Evolutionary conservation across 2,888 invertebrate genomes (phyloP).

Genomic region (Nomada hirtipes): DNA sequence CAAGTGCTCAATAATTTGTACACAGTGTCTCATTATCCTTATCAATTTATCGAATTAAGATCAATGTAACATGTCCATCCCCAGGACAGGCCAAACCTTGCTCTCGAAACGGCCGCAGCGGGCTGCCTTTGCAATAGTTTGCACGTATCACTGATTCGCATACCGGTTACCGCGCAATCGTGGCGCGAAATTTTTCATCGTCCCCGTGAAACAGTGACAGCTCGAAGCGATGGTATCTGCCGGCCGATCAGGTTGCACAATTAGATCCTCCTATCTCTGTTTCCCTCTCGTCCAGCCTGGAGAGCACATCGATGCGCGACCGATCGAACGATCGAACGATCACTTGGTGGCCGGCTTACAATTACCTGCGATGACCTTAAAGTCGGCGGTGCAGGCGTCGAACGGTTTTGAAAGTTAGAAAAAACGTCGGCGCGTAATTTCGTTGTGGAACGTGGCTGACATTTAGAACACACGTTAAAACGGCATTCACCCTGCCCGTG

Average conservation of each 20-base stretch:
- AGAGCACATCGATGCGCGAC: constrained; percentile 47
- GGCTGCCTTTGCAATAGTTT: not conserved
- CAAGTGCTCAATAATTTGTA: too few relatives aligned
- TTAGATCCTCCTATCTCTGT: constrained; percentile 40
- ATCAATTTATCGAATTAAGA: too few relatives aligned
- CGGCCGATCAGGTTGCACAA: constrained; percentile 41
- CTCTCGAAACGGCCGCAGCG: not conserved
- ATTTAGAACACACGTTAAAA: constrained; percentile 74
- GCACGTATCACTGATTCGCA: constrained; percentile 23
- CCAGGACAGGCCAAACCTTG: not conserved
- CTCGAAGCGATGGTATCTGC: constrained; percentile 2
- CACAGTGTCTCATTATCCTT: too few relatives aligned
- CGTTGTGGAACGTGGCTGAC: constrained; percentile 71
- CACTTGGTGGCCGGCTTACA: constrained; percentile 36
- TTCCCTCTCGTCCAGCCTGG: constrained; percentile 24
- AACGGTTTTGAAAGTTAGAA: constrained; percentile 63
- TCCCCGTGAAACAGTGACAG: constrained; percentile 6
- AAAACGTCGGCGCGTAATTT: constrained; percentile 66
- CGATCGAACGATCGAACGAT: constrained; percentile 49
- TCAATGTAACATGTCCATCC: not conserved
- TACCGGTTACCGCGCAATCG: not conserved
- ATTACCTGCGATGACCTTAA: constrained; percentile 65
- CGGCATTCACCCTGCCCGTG: constrained; percentile 66
- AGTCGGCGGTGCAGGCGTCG: constrained; percentile 44
- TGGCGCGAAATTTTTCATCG: constrained; percentile 26